A percentile compares a stretch with the other conserved stretches of the same genome.
phyloP scores from a whole-genome alignment of 1,140 invertebrate species.

The Laupala kohalensis region DNA sequence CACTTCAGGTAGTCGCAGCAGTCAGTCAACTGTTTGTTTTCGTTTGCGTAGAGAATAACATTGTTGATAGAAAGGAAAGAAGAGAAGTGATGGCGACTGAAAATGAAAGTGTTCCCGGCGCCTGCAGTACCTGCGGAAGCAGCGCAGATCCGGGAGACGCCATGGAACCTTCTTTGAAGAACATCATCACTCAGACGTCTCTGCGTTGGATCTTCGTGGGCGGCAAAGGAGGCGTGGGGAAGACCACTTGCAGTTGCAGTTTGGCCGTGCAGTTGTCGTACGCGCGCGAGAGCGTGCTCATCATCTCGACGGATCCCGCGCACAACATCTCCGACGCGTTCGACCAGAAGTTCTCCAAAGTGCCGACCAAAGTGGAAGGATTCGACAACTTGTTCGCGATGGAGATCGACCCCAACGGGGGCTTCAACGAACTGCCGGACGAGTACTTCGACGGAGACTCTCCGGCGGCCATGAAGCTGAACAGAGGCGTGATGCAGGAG shows the following conservation, averaged over 20 bases:
- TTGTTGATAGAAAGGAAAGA: too few relatives aligned
- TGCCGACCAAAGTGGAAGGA: constrained; percentile 77
- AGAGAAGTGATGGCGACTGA: too few relatives aligned
- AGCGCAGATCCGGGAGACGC: constrained; percentile 22
- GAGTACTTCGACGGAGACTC: constrained; percentile 84
- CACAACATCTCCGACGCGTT: constrained; percentile 98
- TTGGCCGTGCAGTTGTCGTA: constrained; percentile 88
- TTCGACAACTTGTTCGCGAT: constrained; percentile 95
- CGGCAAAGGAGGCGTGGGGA: constrained; percentile 94
- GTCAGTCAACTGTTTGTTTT: too few relatives aligned
- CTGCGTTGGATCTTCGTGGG: constrained; percentile 97
- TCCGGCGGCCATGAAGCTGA: constrained; percentile 55
- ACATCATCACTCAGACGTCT: constrained; percentile 84
- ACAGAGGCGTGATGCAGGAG: constrained; percentile 86
- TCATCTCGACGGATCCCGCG: constrained; percentile 98
- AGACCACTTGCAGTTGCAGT: constrained; percentile 98
- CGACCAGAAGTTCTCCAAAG: constrained; percentile 89
- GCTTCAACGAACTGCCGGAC: constrained; percentile 84
- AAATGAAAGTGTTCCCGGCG: too few relatives aligned
- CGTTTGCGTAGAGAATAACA: too few relatives aligned
- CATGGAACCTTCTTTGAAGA: constrained; percentile 69
- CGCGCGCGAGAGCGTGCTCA: constrained; percentile 86
- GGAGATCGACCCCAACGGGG: constrained; percentile 94
- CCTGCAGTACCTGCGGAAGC: constrained; percentile 11
- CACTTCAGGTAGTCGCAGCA: too few relatives aligned